These are phyloP conservation scores for Saturnia pavonia DNA, from an alignment of 2,888 invertebrate species.

Conservation along the genomic window DNA sequence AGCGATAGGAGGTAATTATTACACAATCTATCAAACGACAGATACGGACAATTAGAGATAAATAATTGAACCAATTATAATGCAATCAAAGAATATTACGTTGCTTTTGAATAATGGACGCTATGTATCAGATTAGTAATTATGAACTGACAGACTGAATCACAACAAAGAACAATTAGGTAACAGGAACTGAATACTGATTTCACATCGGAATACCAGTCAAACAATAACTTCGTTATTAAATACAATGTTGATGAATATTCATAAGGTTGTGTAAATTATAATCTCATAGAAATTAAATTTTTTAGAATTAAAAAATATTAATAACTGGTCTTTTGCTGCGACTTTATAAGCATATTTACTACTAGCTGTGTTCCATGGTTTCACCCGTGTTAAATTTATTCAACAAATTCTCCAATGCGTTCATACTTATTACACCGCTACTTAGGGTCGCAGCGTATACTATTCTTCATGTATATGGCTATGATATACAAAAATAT, in stretches of 20 bases:
- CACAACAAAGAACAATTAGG: slow-evolving; percentile 39
- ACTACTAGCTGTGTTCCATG: too few species aligned
- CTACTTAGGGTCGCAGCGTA: too few species aligned
- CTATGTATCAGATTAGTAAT: slow-evolving; percentile 64
- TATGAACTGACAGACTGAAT: slow-evolving; percentile 43
- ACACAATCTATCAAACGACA: slow-evolving; percentile 50
- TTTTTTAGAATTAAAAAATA: neutral
- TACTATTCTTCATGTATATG: too few species aligned
- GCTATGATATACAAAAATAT: too few species aligned
- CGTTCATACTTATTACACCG: too few species aligned
- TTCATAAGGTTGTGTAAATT: neutral
- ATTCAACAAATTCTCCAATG: too few species aligned
- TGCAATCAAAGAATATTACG: slow-evolving; percentile 63
- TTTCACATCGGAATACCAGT: neutral
- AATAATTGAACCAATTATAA: slow-evolving; percentile 51
- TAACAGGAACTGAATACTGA: slow-evolving; percentile 20
- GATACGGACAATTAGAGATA: slow-evolving; percentile 48
- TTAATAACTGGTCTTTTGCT: too few species aligned
- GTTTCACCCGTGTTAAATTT: too few species aligned
- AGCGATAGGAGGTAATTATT: slow-evolving; percentile 23
- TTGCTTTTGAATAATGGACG: slow-evolving; percentile 47
- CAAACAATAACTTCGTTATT: slow-evolving; percentile 2
- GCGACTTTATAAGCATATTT: too few species aligned
- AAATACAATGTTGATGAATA: neutral
- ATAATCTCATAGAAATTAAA: neutral